phyloP scores from a whole-genome alignment of 1,140 invertebrate genomes.

The Diachasma alloeum region DNA sequence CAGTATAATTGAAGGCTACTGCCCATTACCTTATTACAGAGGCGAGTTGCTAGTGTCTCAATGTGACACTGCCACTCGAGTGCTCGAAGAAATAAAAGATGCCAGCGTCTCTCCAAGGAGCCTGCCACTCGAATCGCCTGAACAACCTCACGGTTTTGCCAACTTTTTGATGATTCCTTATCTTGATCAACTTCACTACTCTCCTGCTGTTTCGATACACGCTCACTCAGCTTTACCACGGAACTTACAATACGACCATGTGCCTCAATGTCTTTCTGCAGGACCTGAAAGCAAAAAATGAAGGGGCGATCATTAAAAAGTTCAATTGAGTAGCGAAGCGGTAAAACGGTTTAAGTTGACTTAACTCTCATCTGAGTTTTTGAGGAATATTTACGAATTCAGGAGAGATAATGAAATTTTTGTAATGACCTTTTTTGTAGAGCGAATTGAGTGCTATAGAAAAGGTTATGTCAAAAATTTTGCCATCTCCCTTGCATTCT shows the following conservation, averaged over 20 bases:
- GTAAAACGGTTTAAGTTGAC: too few species aligned
- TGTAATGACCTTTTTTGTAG: too few species aligned
- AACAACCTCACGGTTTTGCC: constrained; percentile 39
- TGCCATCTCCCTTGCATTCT: too few species aligned
- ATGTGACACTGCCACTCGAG: constrained; percentile 90
- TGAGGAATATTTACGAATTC: too few species aligned
- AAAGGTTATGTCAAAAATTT: too few species aligned
- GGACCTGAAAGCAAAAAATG: constrained; percentile 70
- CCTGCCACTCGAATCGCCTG: constrained; percentile 59
- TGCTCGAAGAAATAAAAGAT: constrained; percentile 84
- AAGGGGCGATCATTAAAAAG: constrained; percentile 25
- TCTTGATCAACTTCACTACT: constrained; percentile 28
- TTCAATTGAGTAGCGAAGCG: background rate
- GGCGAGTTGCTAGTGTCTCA: constrained; percentile 68
- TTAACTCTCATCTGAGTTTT: too few species aligned
- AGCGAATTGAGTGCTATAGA: too few species aligned
- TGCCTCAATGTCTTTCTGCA: constrained; percentile 85
- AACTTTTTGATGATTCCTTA: constrained; percentile 23
- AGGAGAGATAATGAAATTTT: too few species aligned
- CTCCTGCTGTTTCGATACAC: constrained; percentile 47
- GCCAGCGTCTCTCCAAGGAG: constrained; percentile 84
- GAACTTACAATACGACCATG: constrained; percentile 83
- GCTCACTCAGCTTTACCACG: constrained; percentile 71
- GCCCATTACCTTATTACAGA: constrained; percentile 58
- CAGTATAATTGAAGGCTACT: background rate